Evolutionary conservation across 2,797 vertebrate species (phyloP), one percentile per base, ranked within the genome.

Genomic region (Nothura maculosa): DNA sequence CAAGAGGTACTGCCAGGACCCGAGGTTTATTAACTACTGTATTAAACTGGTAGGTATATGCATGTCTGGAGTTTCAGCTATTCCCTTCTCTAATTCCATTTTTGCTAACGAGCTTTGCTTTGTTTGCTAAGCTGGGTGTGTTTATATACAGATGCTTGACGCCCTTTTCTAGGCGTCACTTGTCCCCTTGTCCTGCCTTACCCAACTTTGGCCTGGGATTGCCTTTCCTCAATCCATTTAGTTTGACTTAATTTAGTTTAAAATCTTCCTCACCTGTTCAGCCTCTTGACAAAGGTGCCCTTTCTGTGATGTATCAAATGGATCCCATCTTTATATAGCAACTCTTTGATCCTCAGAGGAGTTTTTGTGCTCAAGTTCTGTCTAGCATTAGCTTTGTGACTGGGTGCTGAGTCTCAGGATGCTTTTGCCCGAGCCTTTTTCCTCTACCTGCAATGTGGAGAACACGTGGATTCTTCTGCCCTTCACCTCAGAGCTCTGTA

Each of bases 21-120:
- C 91, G 19, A 96, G 99, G 93, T 99, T 98, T 32, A 94, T 99
- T 19, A 97, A 94, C 85, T 97, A 97, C 97, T 99, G 99, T 96
- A 57, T 99, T 84, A 98, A 94, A 96, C 98, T 98, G 97, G 99
- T 99, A 97, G 96, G 99, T 98, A 6, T 30, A 8, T 2, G 52
- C n/a, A 40, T 34, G 45, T 3, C 0, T 0, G 17, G 21, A 24
- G n/a, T 3, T 64, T 22, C 9, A 43, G 3, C 7, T 5, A 0
- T 6, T 10, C 74, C 0, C 0, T 27, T 54, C 24, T 15, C 11
- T 15, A 36, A 42, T 7, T 61, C 40, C 19, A 47, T 62, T 47
- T 1, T 22, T 12, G 14, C 4, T 2, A 11, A 8, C 18, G 12
- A 24, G 38, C 15, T 13, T n/a, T 11, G 16, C 42, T 64, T 30